Percentiles rank a stretch among this genome's conserved stretches.
These are phyloP conservation scores for Papilio polytes DNA, from an alignment of 1,140 invertebrate species.

Conservation along the genomic window DNA sequence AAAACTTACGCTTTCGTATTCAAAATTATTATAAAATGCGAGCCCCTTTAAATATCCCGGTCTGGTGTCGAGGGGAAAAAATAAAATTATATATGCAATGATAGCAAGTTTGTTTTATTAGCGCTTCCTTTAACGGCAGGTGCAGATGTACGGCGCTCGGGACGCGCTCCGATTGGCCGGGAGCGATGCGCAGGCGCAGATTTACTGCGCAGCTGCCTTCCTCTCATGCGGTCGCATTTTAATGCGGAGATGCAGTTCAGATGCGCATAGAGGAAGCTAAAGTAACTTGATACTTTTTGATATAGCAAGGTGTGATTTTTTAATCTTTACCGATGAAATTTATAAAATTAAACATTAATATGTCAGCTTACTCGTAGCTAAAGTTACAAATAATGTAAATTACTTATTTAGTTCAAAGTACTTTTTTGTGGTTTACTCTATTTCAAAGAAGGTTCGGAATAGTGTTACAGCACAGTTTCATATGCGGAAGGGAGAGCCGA, in stretches of 20 bases:
- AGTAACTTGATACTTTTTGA: conserved; percentile 29
- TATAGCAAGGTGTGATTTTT: conserved; percentile 1
- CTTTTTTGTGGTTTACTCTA: not conserved
- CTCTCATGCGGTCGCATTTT: conserved; percentile 34
- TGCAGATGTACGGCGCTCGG: conserved; percentile 58
- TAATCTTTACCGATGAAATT: not conserved
- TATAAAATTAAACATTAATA: not conserved
- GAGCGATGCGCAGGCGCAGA: conserved; percentile 64
- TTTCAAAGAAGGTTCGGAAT: not conserved
- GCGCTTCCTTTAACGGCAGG: conserved; percentile 76
- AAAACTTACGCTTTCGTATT: not conserved
- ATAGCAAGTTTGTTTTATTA: conserved; percentile 50
- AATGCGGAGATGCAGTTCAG: conserved; percentile 32
- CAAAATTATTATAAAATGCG: conserved; percentile 10
- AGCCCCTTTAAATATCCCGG: not conserved
- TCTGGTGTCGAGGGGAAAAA: not conserved
- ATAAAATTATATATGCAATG: conserved; percentile 33
- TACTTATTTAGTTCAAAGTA: too few species aligned
- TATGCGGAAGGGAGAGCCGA: not conserved
- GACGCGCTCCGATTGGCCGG: conserved; percentile 61
- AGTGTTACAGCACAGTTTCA: not conserved
- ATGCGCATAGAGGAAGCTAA: conserved; percentile 29
- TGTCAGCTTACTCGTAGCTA: not conserved
- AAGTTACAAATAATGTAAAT: too few species aligned
- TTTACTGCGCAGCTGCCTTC: conserved; percentile 52